Evolutionary conservation across 2,113 vertebrate species (phyloP).

Genomic region (Hippocampus guttulatus): DNA sequence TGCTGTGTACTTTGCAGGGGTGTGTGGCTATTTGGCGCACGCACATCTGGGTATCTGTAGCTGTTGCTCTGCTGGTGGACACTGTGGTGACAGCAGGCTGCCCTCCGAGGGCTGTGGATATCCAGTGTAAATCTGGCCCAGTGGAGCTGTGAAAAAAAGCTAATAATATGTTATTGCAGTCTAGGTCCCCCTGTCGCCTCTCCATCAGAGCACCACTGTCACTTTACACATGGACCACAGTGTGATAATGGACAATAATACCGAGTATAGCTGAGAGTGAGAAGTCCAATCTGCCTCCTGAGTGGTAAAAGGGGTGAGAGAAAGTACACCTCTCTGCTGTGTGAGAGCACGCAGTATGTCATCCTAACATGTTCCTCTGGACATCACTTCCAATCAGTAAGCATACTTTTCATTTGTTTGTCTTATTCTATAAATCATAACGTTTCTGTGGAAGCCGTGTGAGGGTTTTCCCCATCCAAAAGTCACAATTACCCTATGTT

Average conservation of each 20-base stretch:
- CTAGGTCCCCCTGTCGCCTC: conserved; percentile 68
- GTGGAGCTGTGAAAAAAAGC: conserved; percentile 72
- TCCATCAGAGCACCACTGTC: conserved; percentile 72
- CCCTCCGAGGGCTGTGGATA: conserved; percentile 73
- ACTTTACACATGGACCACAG: conserved; percentile 65
- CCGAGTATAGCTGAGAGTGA: conserved; percentile 62
- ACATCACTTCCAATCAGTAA: conserved; percentile 17
- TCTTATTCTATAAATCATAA: conserved; percentile 31
- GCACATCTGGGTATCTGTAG: conserved; percentile 45
- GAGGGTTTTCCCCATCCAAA: conserved; percentile 20
- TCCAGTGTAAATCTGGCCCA: conserved; percentile 76
- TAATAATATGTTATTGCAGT: conserved; percentile 81
- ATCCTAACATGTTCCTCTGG: conserved; percentile 38
- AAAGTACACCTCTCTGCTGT: conserved; percentile 47
- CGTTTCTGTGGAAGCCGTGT: conserved; percentile 9
- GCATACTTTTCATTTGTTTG: conserved; percentile 29
- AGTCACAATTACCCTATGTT: conserved; percentile 38
- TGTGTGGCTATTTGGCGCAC: conserved; percentile 27
- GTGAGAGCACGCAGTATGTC: conserved; percentile 34
- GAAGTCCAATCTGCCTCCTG: conserved; percentile 69
- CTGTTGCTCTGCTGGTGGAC: conserved; percentile 55
- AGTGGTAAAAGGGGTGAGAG: conserved; percentile 61
- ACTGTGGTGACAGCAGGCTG: conserved; percentile 64
- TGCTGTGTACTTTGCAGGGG: conserved; percentile 27
- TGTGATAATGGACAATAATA: conserved; percentile 79